Base-by-base conservation (phyloP, 2,113 vertebrate genomes). In the Eublepharis macularius region DNA sequence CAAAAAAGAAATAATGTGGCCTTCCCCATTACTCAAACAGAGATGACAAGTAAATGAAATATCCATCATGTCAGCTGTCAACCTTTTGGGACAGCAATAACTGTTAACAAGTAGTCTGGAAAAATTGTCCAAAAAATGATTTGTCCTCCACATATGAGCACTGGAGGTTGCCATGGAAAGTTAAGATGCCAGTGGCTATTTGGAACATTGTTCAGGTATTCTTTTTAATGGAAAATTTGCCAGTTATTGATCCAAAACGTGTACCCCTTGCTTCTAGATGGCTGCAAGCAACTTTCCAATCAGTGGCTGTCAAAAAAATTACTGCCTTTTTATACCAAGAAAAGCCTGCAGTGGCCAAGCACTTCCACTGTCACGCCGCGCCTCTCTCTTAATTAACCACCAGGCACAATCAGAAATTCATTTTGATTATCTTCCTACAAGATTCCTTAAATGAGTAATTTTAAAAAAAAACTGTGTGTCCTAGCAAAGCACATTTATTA, bases 211-310 rank as follows among this genome's bases (percentile, higher is more conserved):
- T 95, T 96, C 97, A 97, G 96, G 97, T 98, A 97, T 97, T 97
- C 97, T 97, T 98, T 98, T 97, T 98, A 98, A 99, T 99, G 98
- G 97, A 95, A 98, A 98, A 98, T 98, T 97, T 98, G 98, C 98
- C 96, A 97, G 96, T 97, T 98, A 99, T 99, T 98, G 98, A 99
- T 99, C 98, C 96, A 96, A 95, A 97, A 97, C 97, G 94, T 98
- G 97, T 97, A 96, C 88, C 92, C 94, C 96, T 94, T 96, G 96
- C 96, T 96, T 91, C 24, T 92, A 92, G 88, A 97, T 96, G 95
- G 97, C 98, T 98, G 95, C 96, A 88, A 97, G 98, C 98, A 96
- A 97, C 94, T 95, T 97, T 98, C 98, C 98, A 97, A 98, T 99
- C 98, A 98, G 97, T 91, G 95, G 95, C 97, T 98, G 98, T 99